phyloP scores from a whole-genome alignment of 2,888 invertebrate species.

The Lasioglossum malachurum region DNA sequence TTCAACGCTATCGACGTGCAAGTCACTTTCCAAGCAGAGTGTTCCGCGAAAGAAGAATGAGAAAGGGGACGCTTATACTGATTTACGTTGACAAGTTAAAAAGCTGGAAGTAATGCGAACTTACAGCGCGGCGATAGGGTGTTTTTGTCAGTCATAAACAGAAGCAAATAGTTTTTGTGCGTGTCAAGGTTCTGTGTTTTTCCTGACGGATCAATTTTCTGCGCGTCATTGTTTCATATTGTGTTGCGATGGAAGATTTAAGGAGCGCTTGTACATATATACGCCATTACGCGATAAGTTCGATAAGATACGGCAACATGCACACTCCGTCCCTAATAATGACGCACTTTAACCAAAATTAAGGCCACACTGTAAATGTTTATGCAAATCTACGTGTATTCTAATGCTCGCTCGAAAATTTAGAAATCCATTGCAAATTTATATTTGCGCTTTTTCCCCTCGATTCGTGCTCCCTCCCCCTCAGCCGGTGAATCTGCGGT shows the following conservation, averaged over 20 bases:
- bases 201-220: not conserved
- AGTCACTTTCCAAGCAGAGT: not conserved
- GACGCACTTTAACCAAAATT: not conserved
- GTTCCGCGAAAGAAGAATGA: not conserved
- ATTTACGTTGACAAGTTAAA: not conserved
- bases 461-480: no score
- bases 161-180: not conserved
- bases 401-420: not conserved
- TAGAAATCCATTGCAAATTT: no score
- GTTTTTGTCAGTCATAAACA: not conserved
- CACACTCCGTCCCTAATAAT: not conserved
- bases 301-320: conserved; percentile 34
- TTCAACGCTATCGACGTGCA: no score
- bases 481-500: no score
- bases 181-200: not conserved
- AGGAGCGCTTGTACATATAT: conserved; percentile 19
- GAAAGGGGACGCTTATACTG: not conserved
- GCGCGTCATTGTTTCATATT: conserved; percentile 1
- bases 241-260: conserved; percentile 24
- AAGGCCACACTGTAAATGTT: not conserved
- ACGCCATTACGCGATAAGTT: conserved; percentile 34
- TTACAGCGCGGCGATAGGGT: not conserved
- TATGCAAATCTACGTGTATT: not conserved
- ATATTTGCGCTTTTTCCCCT: no score
- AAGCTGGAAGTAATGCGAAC: not conserved